Base-by-base conservation (phyloP, 1,140 invertebrate species). In the Diabrotica undecimpunctata region DNA sequence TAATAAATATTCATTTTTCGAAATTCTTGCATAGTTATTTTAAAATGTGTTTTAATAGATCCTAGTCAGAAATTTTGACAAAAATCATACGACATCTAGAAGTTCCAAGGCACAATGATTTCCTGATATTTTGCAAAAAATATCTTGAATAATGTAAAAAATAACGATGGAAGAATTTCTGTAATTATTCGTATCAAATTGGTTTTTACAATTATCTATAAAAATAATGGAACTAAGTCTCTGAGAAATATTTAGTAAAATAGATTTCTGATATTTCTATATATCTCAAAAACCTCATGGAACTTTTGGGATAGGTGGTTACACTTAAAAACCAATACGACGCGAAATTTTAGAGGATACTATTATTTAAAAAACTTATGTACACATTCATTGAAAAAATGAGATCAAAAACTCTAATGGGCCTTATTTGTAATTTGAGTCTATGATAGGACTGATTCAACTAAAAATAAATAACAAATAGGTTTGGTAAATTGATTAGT, bases 21-120 rank as follows among this genome's bases (percentile, higher is more conserved):
- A 46, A 46, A 46, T 46, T 46, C 41, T 46, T 46, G n/a, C 41
- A 46, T n/a, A 46, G 8, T n/a, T n/a, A 46, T 46, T 46, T 46
- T 46, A 46, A 46, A 46, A 46, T 46, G 41, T 10, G 41, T 46
- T 46, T n/a, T 46, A 46, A 46, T 46, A 46, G n/a, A 46, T 46
- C 41, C 61, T 25, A 51, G 52, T 61, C 61, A 61, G 62, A 65
- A 65, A 65, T 68, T 68, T 68, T 65, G 66, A 46, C 65, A 41
- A 56, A 25, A 8, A 46, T 50, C 25, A 64, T 54, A 53, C 39
- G n/a, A 58, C 25, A 35, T 39, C 25, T 63, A 59, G 14, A 52
- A 68, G 60, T 39, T 68, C 54, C 57, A 68, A 68, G 66, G 66
- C 66, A 68, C 66, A 64, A 57, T 56, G 55, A 61, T 65, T 66